Percentiles rank a stretch among this genome's conserved stretches.
Conservation (phyloP, 2,888 invertebrate species). For the Acanthosoma haemorrhoidale region DNA sequence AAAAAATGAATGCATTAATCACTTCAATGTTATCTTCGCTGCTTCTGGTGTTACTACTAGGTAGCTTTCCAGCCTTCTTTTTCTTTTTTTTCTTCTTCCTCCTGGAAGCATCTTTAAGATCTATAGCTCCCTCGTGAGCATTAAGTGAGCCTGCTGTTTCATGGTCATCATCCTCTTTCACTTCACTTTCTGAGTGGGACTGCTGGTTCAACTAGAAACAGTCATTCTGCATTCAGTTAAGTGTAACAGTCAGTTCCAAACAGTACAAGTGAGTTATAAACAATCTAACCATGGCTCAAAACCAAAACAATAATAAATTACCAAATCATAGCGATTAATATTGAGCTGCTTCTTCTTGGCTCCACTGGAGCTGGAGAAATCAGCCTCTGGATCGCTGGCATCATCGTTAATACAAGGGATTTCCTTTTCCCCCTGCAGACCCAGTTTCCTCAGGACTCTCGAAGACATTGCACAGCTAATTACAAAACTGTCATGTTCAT, state of each 20-base stretch:
- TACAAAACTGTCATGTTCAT: conserved; percentile 4
- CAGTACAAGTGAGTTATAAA: too few relatives aligned
- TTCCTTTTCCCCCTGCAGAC: conserved; percentile 42
- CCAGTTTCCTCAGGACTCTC: conserved; percentile 56
- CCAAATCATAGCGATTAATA: conserved; percentile 65
- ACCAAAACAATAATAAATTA: conserved; percentile 48
- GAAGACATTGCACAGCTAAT: conserved; percentile 55
- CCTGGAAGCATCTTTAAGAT: conserved; percentile 50
- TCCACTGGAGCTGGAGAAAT: conserved; percentile 51
- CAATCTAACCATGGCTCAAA: background rate
- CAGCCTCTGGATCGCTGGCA: conserved; percentile 48
- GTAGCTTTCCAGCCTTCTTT: conserved; percentile 49
- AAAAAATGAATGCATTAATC: conserved; percentile 38
- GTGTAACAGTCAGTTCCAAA: too few relatives aligned
- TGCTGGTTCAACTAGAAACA: conserved; percentile 57
- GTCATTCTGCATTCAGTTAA: background rate
- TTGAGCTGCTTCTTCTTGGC: conserved; percentile 56
- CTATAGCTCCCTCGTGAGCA: conserved; percentile 50
- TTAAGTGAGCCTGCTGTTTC: conserved; percentile 48
- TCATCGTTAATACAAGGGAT: conserved; percentile 40
- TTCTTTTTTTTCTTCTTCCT: conserved; percentile 61
- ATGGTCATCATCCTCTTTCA: conserved; percentile 61
- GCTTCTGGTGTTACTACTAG: conserved; percentile 47
- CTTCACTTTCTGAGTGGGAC: conserved; percentile 63
- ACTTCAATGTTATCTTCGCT: conserved; percentile 62